These are phyloP conservation scores for Polypterus senegalus DNA, from an alignment of 2,113 vertebrate species.

Conservation along the genomic window DNA sequence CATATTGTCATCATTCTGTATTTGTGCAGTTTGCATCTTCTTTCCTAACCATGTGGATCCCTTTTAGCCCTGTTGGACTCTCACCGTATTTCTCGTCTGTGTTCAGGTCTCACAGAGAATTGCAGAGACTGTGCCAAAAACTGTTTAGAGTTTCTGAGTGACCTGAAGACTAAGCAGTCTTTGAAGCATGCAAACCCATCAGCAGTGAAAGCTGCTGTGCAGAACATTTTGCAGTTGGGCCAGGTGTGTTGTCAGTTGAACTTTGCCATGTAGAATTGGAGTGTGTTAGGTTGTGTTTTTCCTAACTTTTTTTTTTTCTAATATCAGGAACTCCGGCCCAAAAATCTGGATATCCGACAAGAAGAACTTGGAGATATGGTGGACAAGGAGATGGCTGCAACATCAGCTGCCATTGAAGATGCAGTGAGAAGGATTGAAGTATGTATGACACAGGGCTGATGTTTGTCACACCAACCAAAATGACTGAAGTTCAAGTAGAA, in stretches of 20 bases:
- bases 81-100: background rate
- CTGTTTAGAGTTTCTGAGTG: slow-evolving; percentile 54
- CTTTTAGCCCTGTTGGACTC: too few relatives aligned
- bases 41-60: background rate
- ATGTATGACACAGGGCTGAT: slow-evolving; percentile 19
- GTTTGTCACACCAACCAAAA: too few relatives aligned
- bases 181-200: slow-evolving; percentile 51
- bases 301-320: background rate
- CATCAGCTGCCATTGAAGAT: slow-evolving; percentile 79
- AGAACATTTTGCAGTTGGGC: slow-evolving; percentile 64
- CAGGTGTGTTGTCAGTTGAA: slow-evolving; percentile 46
- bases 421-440: slow-evolving; percentile 88
- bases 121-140: slow-evolving; percentile 67
- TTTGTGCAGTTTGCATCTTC: background rate
- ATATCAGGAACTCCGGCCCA: slow-evolving; percentile 77
- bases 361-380: slow-evolving; percentile 91
- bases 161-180: slow-evolving; percentile 60
- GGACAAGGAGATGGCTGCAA: slow-evolving; percentile 93
- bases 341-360: slow-evolving; percentile 75
- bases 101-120: slow-evolving; percentile 59
- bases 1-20: too few relatives aligned
- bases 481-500: too few relatives aligned
- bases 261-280: background rate
- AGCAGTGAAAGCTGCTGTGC: slow-evolving; percentile 39
- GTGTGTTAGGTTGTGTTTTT: background rate